Evolutionary conservation across 2,888 invertebrate genomes (phyloP).

Genomic region (Villa cingulata): DNA sequence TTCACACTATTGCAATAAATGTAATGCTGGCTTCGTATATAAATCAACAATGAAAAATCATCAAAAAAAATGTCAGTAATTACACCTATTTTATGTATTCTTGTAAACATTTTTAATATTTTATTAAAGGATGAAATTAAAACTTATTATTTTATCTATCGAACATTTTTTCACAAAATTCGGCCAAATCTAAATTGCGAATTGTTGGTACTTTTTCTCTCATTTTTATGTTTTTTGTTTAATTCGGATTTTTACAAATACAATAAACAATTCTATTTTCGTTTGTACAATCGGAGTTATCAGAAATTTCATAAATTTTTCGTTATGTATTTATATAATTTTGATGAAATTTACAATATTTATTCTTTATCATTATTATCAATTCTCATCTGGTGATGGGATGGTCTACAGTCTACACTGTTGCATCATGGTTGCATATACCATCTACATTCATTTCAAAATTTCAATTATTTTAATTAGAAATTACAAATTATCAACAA

Average conservation of each 20-base stretch:
- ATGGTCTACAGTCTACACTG: too few species aligned
- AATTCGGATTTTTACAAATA: slow-evolving; percentile 30
- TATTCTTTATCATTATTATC: not conserved
- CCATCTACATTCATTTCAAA: too few species aligned
- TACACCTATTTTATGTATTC: too few species aligned
- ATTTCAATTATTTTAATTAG: too few species aligned
- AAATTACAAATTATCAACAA: too few species aligned
- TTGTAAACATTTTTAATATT: not conserved
- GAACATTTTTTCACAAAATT: slow-evolving; percentile 44
- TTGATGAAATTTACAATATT: slow-evolving; percentile 19
- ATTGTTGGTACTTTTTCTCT: slow-evolving; percentile 44
- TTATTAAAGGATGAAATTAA: too few species aligned
- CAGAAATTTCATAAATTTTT: slow-evolving; percentile 10
- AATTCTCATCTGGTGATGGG: too few species aligned
- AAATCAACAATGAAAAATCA: too few species aligned
- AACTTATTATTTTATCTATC: not conserved
- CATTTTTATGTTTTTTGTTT: slow-evolving; percentile 31
- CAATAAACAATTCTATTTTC: slow-evolving; percentile 37
- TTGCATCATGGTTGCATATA: too few species aligned
- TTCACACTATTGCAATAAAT: too few species aligned
- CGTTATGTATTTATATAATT: slow-evolving; percentile 5
- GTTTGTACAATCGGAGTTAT: slow-evolving; percentile 39
- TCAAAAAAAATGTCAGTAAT: too few species aligned
- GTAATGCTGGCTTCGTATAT: too few species aligned
- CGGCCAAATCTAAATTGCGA: slow-evolving; percentile 52